Evolutionary conservation across 2,888 invertebrate genomes (phyloP), one percentile per base, ranked within the genome.

Genomic region (Epistrophella euchroma): DNA sequence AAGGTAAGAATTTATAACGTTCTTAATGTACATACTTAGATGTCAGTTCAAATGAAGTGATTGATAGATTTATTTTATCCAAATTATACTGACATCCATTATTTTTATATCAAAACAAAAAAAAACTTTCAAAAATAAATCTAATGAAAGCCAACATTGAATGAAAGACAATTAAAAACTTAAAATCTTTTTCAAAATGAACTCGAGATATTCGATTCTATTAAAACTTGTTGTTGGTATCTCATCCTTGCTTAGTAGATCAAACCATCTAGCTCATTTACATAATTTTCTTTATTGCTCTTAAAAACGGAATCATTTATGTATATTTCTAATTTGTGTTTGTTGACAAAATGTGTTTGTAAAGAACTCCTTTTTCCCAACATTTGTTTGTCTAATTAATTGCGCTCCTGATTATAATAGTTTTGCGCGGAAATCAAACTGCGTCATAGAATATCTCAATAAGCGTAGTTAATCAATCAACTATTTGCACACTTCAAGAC

Each of bases 401-500:
- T 80, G 55, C 50, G 64, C 70, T 28, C 25, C 43, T 43, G 52
- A 35, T 60, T 60, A 9, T 74, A 45, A 84, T 56, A 47, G 70
- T 47, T 71, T 77, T 70, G 74, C 40, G 80, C 75, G 75, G 71
- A 75, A 80, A 71, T 80, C 66, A n/a, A 37, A 58, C 66, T 84
- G 79, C 84, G 84, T 79, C 84, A 74, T 71, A 45, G 22, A 56
- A 71, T 56, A 75, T 75, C 50, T 72, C 75, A 71, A 75, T 60
- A 75, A 79, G 84, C 84, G 79, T 79, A 84, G 74, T 71, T 56
- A 74, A 79, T 84, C 84, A 79, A 84, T 79, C 79, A 84, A 17
- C 71, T 37, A 75, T 71, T 58, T 70, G 71, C 74, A 55, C 64
- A 71, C 55, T 64, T 43, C 25, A 43, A 62, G 64, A 68, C 56